phyloP scores from a whole-genome alignment of 23 tunicate species.

The Trididemnum clinides region DNA sequence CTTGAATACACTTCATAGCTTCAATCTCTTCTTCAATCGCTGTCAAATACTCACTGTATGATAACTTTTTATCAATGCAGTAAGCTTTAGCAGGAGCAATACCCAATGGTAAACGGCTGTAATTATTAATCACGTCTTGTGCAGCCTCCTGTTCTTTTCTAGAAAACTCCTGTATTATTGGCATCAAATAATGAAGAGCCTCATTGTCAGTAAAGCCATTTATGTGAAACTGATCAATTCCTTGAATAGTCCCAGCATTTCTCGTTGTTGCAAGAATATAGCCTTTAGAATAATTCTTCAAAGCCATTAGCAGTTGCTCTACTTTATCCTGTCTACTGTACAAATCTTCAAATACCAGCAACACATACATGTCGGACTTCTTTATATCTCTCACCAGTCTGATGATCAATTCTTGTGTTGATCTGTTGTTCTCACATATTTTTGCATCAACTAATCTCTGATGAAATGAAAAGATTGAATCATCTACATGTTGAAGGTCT shows the following conservation, averaged over 20 bases:
- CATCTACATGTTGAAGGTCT: conserved; percentile 15
- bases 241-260: neutral
- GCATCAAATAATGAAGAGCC: neutral
- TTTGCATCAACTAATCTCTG: neutral
- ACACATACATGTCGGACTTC: neutral
- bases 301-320: neutral
- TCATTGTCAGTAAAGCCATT: conserved; percentile 15
- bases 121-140: neutral
- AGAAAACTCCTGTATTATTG: no score
- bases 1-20: neutral
- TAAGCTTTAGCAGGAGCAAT: conserved; percentile 20
- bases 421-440: neutral
- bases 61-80: neutral
- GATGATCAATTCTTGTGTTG: neutral
- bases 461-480: neutral
- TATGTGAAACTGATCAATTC: neutral
- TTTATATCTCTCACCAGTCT: neutral
- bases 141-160: conserved; percentile 6
- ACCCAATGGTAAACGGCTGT: conserved; percentile 22
- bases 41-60: neutral
- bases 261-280: conserved; percentile 3
- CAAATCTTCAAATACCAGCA: conserved; percentile 26
- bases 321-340: neutral
- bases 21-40: conserved; percentile 14
- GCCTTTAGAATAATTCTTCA: neutral